Evolutionary conservation across 2,113 vertebrate species (phyloP).

Genomic region (Salvelinus namaycush): DNA sequence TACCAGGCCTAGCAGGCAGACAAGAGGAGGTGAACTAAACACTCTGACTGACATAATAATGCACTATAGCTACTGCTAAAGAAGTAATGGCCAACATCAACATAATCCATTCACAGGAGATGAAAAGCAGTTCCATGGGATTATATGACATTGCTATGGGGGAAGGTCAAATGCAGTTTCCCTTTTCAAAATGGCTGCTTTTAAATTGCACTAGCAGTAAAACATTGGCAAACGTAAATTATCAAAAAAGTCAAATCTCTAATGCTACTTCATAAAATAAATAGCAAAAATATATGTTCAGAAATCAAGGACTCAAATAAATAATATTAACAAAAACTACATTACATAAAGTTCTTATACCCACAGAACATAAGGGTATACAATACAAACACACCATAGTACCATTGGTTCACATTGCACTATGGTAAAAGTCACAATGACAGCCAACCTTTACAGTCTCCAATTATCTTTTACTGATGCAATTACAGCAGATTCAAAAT

Average conservation of each 20-base stretch:
- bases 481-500: slow-evolving; percentile 5
- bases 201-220: neutral
- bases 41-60: slow-evolving; percentile 7
- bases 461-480: slow-evolving; percentile 7
- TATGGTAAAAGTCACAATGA: slow-evolving; percentile 13
- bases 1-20: slow-evolving; percentile 22
- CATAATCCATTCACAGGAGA: slow-evolving; percentile 2
- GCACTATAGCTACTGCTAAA: slow-evolving; percentile 14
- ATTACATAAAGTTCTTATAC: slow-evolving; percentile 21
- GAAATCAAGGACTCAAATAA: slow-evolving; percentile 45
- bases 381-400: slow-evolving; percentile 38
- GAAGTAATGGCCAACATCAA: slow-evolving; percentile 26
- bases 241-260: slow-evolving; percentile 20
- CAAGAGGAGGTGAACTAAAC: neutral
- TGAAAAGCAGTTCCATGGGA: slow-evolving; percentile 8
- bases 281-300: slow-evolving; percentile 48
- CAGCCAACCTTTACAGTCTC: neutral
- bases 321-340: slow-evolving; percentile 41
- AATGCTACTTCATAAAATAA: slow-evolving; percentile 44
- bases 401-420: slow-evolving; percentile 14
- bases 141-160: neutral
- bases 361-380: slow-evolving; percentile 29
- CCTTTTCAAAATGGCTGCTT: neutral
- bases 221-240: neutral
- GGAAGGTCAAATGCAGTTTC: neutral